Percentiles rank a stretch among this genome's conserved stretches.
These are phyloP conservation scores for Ariolimax columbianus DNA, from an alignment of 2,888 invertebrate genomes.

Conservation along the genomic window DNA sequence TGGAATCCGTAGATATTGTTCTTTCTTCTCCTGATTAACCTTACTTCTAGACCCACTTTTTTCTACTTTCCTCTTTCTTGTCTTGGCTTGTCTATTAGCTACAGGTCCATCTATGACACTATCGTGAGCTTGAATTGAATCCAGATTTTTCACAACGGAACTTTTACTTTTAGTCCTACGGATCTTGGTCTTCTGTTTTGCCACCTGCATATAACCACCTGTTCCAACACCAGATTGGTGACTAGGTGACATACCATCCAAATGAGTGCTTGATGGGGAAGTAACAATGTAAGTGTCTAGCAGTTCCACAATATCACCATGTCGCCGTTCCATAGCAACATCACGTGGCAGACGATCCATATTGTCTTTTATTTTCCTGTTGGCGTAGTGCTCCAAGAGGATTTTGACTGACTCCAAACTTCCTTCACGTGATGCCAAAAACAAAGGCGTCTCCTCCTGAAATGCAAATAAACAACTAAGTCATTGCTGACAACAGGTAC, in stretches of 20 bases:
- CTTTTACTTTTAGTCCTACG: constrained; percentile 50
- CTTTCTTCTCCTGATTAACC: constrained; percentile 36
- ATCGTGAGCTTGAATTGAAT: neutral
- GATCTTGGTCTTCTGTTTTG: constrained; percentile 57
- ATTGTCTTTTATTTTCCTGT: constrained; percentile 97
- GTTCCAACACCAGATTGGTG: constrained; percentile 4
- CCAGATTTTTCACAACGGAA: neutral
- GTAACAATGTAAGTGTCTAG: constrained; percentile 87
- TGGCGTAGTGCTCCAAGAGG: constrained; percentile 93
- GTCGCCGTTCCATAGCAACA: constrained; percentile 93
- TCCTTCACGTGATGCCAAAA: constrained; percentile 96
- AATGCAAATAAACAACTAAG: constrained; percentile 49
- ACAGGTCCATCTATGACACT: neutral
- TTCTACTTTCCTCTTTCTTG: constrained; percentile 59
- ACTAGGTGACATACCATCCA: constrained; percentile 34
- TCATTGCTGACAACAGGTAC: no score
- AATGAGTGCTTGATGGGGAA: constrained; percentile 57
- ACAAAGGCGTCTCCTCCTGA: constrained; percentile 96
- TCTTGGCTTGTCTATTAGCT: constrained; percentile 20
- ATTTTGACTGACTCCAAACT: constrained; percentile 94
- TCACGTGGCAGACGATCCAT: constrained; percentile 97
- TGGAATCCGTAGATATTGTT: neutral
- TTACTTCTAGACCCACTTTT: constrained; percentile 42
- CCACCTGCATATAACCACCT: constrained; percentile 4
- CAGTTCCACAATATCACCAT: constrained; percentile 93